phyloP scores from a whole-genome alignment of 2,113 vertebrate genomes.

The Thunnus maccoyii region DNA sequence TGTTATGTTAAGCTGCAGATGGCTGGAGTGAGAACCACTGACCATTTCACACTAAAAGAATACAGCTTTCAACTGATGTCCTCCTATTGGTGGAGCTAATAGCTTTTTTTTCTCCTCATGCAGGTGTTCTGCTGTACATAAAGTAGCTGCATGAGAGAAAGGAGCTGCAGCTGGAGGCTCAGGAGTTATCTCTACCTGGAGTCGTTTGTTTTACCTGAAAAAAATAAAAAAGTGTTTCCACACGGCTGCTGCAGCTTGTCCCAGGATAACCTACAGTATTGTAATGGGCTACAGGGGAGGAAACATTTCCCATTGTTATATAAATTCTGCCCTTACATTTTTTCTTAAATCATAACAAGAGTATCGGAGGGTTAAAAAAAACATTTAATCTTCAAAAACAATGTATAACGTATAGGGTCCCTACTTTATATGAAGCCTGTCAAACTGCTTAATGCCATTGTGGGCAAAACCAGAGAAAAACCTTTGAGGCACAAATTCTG shows the following conservation, averaged over 20 bases:
- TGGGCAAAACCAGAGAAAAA: slow-evolving; percentile 18
- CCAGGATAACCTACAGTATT: background rate
- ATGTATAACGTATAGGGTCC: background rate
- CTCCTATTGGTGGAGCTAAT: slow-evolving; percentile 19
- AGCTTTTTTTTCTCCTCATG: slow-evolving; percentile 16
- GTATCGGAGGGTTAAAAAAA: background rate
- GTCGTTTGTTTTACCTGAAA: slow-evolving; percentile 6
- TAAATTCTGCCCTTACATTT: background rate
- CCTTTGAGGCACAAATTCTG: slow-evolving; percentile 35
- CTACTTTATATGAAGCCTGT: slow-evolving; percentile 14
- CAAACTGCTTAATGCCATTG: slow-evolving; percentile 15
- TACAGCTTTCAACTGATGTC: slow-evolving; percentile 1
- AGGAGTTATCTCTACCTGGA: slow-evolving; percentile 21
- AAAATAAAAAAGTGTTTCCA: background rate
- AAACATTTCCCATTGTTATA: background rate
- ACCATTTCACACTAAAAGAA: background rate
- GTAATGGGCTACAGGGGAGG: slow-evolving; percentile 7
- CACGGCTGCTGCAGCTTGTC: slow-evolving; percentile 9
- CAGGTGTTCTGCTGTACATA: slow-evolving; percentile 30
- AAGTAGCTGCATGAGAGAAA: slow-evolving; percentile 38
- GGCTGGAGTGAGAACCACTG: background rate
- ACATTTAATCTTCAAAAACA: background rate
- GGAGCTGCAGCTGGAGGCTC: slow-evolving; percentile 35
- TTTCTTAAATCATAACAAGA: background rate
- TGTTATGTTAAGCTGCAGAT: background rate